phyloP scores from a whole-genome alignment of 2,888 invertebrate genomes.

The Scaptodrosophila latifasciaeformis region DNA sequence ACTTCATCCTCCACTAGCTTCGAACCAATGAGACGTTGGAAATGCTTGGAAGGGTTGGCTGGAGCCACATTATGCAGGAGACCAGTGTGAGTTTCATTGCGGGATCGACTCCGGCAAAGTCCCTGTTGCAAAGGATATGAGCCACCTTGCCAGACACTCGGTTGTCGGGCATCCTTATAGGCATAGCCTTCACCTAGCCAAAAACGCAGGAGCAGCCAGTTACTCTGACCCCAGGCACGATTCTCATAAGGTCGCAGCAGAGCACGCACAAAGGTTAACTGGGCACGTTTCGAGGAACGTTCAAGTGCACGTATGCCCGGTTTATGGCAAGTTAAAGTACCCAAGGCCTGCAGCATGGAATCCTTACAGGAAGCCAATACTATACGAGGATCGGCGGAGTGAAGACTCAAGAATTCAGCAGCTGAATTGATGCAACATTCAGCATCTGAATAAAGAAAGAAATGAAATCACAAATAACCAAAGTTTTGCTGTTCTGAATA shows the following conservation, averaged over 20 bases:
- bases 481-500: not conserved
- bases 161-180: slow-evolving; percentile 80
- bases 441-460: too few species aligned
- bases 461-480: not conserved
- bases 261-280: slow-evolving; percentile 80
- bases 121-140: slow-evolving; percentile 67
- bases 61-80: slow-evolving; percentile 74
- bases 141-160: slow-evolving; percentile 77
- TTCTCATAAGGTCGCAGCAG: slow-evolving; percentile 87
- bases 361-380: slow-evolving; percentile 85
- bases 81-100: slow-evolving; percentile 74
- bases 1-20: slow-evolving; percentile 80
- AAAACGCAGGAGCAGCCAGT: slow-evolving; percentile 88
- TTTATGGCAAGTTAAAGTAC: slow-evolving; percentile 85
- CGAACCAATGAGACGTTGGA: slow-evolving; percentile 78
- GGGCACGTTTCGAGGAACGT: slow-evolving; percentile 78
- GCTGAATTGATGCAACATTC: slow-evolving; percentile 79
- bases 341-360: slow-evolving; percentile 84
- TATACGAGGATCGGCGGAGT: slow-evolving; percentile 85
- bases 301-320: slow-evolving; percentile 84
- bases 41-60: slow-evolving; percentile 72
- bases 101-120: slow-evolving; percentile 71
- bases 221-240: slow-evolving; percentile 88
- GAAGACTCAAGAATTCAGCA: slow-evolving; percentile 83
- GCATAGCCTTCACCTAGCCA: slow-evolving; percentile 91